Conservation (phyloP, 2,888 invertebrate species). For the Sycophila texana region DNA sequence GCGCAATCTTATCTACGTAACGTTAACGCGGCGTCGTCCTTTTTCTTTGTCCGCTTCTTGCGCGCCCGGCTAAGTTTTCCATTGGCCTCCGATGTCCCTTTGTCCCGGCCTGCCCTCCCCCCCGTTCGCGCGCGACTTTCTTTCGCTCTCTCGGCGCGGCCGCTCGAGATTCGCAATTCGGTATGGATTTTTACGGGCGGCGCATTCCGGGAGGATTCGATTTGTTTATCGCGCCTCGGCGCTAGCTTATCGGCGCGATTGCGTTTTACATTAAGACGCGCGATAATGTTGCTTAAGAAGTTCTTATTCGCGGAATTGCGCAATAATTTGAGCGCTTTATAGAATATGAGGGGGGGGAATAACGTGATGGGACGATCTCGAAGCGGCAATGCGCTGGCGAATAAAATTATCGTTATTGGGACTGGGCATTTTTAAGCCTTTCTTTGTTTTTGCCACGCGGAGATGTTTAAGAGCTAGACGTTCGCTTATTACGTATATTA, state of each 20-base stretch:
- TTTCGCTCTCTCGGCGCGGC: constrained; percentile 4
- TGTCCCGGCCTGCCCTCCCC: background rate
- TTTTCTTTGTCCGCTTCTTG: too few relatives aligned
- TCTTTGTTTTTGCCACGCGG: too few relatives aligned
- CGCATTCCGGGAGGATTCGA: constrained; percentile 9
- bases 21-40: background rate
- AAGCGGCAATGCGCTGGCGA: too few relatives aligned
- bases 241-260: constrained; percentile 16
- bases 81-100: too few relatives aligned
- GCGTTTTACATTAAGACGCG: background rate
- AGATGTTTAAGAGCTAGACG: too few relatives aligned
- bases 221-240: background rate
- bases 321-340: too few relatives aligned
- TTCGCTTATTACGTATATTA: too few relatives aligned
- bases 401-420: too few relatives aligned
- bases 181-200: constrained; percentile 31
- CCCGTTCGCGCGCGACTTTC: background rate
- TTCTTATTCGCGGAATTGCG: background rate
- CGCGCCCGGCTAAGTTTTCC: too few relatives aligned
- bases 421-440: too few relatives aligned
- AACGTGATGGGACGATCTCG: too few relatives aligned
- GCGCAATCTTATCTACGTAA: constrained; percentile 29
- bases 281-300: constrained; percentile 15
- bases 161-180: constrained; percentile 1
- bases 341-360: too few relatives aligned